These are phyloP conservation scores for Latheticus oryzae DNA, from an alignment of 2,888 invertebrate genomes.

Conservation along the genomic window DNA sequence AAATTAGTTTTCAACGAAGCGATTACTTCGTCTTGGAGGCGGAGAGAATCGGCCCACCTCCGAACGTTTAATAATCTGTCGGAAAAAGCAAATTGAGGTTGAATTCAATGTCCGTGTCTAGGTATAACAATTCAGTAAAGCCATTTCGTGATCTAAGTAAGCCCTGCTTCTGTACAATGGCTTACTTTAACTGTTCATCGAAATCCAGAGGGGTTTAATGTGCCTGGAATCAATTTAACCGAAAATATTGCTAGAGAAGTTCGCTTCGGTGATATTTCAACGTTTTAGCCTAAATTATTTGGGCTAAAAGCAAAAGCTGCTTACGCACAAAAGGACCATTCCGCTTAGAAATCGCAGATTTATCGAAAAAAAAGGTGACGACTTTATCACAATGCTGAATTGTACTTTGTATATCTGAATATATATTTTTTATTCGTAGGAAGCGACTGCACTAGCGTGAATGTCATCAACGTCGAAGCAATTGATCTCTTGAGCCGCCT, in stretches of 20 bases:
- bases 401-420: too few relatives aligned
- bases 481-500: too few relatives aligned
- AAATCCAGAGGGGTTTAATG: slow-evolving; percentile 62
- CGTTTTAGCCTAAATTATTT: too few relatives aligned
- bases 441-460: too few relatives aligned
- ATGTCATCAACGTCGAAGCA: too few relatives aligned
- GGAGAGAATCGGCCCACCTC: slow-evolving; percentile 1
- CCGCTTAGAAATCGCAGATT: too few relatives aligned
- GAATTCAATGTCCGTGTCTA: slow-evolving; percentile 35
- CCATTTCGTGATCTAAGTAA: slow-evolving; percentile 61
- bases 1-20: slow-evolving; percentile 35
- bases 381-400: too few relatives aligned
- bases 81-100: slow-evolving; percentile 42
- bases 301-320: too few relatives aligned
- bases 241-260: slow-evolving; percentile 58
- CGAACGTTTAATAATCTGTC: slow-evolving; percentile 35
- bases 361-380: too few relatives aligned
- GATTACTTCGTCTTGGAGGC: slow-evolving; percentile 24
- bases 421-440: too few relatives aligned
- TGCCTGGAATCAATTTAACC: slow-evolving; percentile 63
- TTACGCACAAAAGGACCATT: too few relatives aligned
- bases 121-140: slow-evolving; percentile 54
- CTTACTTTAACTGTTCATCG: slow-evolving; percentile 64
- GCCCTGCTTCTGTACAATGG: slow-evolving; percentile 61
- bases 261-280: too few relatives aligned